These are phyloP conservation scores for Vollenhovia emeryi DNA, from an alignment of 1,140 invertebrate genomes.

Conservation along the genomic window DNA sequence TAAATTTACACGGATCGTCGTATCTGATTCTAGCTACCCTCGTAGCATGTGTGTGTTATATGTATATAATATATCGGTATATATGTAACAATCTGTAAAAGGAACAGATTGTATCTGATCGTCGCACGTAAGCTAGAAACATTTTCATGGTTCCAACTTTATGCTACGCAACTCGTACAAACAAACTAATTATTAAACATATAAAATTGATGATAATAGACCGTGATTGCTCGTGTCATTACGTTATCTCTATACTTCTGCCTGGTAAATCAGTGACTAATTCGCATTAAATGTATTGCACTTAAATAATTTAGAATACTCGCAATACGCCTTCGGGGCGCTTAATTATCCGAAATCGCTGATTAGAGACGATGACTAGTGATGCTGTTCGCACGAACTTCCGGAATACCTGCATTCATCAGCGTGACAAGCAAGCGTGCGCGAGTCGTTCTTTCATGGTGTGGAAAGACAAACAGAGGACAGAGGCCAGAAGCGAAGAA, in stretches of 20 bases:
- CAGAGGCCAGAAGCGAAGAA: conserved; percentile 65
- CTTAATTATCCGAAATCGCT: conserved; percentile 49
- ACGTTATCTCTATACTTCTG: background rate
- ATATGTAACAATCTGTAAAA: background rate
- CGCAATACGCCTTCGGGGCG: background rate
- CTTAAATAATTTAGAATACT: conserved; percentile 15
- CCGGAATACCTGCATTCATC: conserved; percentile 66
- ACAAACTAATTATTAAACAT: background rate
- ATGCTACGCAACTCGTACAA: background rate
- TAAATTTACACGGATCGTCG: conserved; percentile 54
- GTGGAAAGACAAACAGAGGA: conserved; percentile 82
- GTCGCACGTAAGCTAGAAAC: background rate
- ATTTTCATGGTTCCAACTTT: background rate
- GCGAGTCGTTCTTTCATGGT: conserved; percentile 79
- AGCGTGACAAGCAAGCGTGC: conserved; percentile 50
- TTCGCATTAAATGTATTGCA: conserved; percentile 6
- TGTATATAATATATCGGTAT: background rate
- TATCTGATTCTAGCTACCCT: conserved; percentile 28
- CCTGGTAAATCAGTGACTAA: background rate
- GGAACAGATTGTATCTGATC: background rate
- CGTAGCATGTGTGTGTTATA: background rate
- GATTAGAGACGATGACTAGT: conserved; percentile 51
- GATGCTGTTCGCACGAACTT: conserved; percentile 47
- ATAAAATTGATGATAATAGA: background rate
- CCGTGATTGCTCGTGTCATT: background rate